Percentiles rank a stretch among this genome's conserved stretches.
Conservation (phyloP, 2,888 invertebrate species). For the Altica lythri region DNA sequence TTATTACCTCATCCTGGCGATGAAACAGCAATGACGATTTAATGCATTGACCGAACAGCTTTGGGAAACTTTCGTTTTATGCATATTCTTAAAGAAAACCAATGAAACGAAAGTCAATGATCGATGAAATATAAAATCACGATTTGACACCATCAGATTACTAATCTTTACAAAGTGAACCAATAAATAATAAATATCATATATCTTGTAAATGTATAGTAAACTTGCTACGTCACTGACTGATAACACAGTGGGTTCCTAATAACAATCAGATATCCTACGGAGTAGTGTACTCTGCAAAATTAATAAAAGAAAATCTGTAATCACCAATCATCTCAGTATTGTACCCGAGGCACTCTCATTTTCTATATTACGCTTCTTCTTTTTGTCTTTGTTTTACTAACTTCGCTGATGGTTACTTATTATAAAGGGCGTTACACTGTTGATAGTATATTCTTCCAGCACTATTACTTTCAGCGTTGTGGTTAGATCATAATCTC, state of each 20-base stretch:
- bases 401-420: slow-evolving; percentile 19
- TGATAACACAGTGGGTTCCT: slow-evolving; percentile 20
- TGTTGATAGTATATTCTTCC: slow-evolving; percentile 4
- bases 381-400: slow-evolving; percentile 14
- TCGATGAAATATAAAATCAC: too few relatives aligned
- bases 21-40: too few relatives aligned
- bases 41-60: too few relatives aligned
- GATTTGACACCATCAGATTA: too few relatives aligned
- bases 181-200: too few relatives aligned
- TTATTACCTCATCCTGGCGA: too few relatives aligned
- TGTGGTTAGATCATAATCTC: slow-evolving; percentile 1
- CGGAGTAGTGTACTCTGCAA: slow-evolving; percentile 1
- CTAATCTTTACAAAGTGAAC: too few relatives aligned
- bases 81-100: too few relatives aligned
- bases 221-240: too few relatives aligned
- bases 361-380: slow-evolving; percentile 24
- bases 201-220: too few relatives aligned
- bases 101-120: too few relatives aligned
- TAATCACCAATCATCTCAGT: slow-evolving; percentile 26
- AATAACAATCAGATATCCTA: slow-evolving; percentile 13
- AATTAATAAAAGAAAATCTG: slow-evolving; percentile 25
- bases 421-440: slow-evolving; percentile 21
- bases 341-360: slow-evolving; percentile 27
- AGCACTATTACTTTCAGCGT: slow-evolving; percentile 1
- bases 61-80: too few relatives aligned